Evolutionary conservation across 2,888 invertebrate species (phyloP).

Genomic region (Stenchaetothrips biformis): DNA sequence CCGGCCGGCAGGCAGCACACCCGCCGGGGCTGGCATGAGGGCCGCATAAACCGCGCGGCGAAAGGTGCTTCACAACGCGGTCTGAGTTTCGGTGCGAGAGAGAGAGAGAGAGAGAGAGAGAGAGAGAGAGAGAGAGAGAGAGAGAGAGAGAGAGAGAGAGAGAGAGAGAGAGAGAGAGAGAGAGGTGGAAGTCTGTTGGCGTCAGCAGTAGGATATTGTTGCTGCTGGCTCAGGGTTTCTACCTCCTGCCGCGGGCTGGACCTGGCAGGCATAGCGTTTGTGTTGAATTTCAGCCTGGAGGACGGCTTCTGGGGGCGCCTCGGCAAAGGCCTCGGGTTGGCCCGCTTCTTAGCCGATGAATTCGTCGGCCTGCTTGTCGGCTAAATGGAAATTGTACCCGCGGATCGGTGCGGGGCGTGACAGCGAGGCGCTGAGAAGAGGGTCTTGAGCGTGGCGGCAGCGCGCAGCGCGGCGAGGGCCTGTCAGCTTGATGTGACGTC

Average conservation of each 20-base stretch:
- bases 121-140: constrained; percentile 22
- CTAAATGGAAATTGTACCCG: too few relatives aligned
- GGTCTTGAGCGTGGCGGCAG: too few relatives aligned
- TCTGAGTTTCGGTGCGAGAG: background rate
- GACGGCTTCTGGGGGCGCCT: background rate
- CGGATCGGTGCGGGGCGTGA: too few relatives aligned
- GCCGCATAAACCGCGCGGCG: background rate
- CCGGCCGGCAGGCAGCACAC: background rate
- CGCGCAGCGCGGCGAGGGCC: too few relatives aligned
- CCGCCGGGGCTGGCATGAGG: background rate
- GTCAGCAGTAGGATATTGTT: background rate
- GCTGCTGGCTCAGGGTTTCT: too few relatives aligned
- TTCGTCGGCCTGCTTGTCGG: too few relatives aligned
- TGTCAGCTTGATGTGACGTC: too few relatives aligned
- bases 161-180: background rate
- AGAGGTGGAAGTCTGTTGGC: background rate
- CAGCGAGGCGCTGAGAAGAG: too few relatives aligned
- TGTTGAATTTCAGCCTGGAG: background rate
- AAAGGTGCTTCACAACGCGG: background rate
- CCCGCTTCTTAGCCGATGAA: background rate
- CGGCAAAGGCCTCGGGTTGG: background rate
- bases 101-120: constrained; percentile 17
- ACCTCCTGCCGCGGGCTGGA: background rate
- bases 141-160: constrained; percentile 14
- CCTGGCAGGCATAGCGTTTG: background rate